These are phyloP conservation scores for Linurgus olivaceus DNA, from an alignment of 2,797 vertebrate genomes.

Conservation along the genomic window DNA sequence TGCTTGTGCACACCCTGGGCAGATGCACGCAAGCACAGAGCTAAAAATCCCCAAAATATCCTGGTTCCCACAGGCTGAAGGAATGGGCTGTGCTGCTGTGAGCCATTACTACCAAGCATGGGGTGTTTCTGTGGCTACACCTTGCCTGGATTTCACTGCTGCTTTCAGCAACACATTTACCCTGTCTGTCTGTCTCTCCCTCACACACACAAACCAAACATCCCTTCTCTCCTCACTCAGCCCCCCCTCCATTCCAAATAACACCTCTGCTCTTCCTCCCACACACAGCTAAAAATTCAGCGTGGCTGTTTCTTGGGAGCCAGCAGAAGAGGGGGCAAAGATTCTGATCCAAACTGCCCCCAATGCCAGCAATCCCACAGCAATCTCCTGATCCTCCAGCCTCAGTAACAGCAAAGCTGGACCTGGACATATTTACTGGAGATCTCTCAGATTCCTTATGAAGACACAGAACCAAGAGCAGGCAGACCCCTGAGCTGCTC, in stretches of 20 bases:
- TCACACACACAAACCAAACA: not conserved
- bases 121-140: slow-evolving; percentile 53
- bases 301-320: not conserved
- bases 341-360: not conserved
- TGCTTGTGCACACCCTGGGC: not conserved
- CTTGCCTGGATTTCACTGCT: not conserved
- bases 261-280: not conserved
- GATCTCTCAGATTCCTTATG: not conserved
- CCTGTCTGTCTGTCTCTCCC: not conserved
- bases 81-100: not conserved
- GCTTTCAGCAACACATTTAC: not conserved
- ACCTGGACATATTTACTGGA: not conserved
- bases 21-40: not conserved
- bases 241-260: not conserved
- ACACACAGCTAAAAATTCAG: not conserved
- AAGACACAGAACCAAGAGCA: not conserved
- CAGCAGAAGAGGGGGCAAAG: not conserved
- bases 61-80: not conserved
- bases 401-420: not conserved
- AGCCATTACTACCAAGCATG: not conserved
- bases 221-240: not conserved
- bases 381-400: not conserved
- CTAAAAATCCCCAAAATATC: not conserved
- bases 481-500: not conserved
- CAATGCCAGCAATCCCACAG: not conserved